Percentiles rank a stretch among this genome's conserved stretches.
These are phyloP conservation scores for Pipistrellus nathusii DNA, from an alignment of 2,797 vertebrate genomes.

Conservation along the genomic window DNA sequence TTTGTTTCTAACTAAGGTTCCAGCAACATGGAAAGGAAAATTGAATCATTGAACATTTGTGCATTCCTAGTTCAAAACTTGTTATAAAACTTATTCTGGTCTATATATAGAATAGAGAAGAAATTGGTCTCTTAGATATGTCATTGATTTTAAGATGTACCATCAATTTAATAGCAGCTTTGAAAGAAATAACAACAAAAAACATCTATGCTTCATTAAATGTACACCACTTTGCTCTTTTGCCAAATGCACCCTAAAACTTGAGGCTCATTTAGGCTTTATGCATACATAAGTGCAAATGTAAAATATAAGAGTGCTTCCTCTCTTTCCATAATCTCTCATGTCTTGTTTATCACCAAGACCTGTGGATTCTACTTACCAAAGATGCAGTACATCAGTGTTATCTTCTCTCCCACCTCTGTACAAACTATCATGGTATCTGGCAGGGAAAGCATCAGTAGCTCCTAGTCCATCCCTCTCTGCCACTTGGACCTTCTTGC, in stretches of 20 bases:
- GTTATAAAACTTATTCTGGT: background rate
- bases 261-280: background rate
- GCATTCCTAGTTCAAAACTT: background rate
- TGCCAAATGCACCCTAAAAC: background rate
- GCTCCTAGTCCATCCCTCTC: background rate
- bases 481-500: fast-evolving
- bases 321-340: background rate
- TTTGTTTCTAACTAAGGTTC: background rate
- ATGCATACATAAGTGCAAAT: background rate
- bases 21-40: background rate
- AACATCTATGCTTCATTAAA: background rate
- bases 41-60: constrained; percentile 47
- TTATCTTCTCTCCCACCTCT: background rate
- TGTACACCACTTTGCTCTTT: background rate
- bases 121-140: background rate
- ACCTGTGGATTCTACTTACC: background rate
- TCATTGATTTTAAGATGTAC: background rate
- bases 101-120: background rate
- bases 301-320: background rate
- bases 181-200: background rate
- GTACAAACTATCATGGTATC: fast-evolving
- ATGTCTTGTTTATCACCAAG: background rate
- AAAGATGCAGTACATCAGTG: fast-evolving
- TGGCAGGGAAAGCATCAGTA: background rate
- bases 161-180: background rate